Percentiles rank a stretch among this genome's conserved stretches.
Evolutionary conservation across 53 echinoderm and acorn worm genomes (phyloP).

Genomic region (Mesocentrotus franciscanus): DNA sequence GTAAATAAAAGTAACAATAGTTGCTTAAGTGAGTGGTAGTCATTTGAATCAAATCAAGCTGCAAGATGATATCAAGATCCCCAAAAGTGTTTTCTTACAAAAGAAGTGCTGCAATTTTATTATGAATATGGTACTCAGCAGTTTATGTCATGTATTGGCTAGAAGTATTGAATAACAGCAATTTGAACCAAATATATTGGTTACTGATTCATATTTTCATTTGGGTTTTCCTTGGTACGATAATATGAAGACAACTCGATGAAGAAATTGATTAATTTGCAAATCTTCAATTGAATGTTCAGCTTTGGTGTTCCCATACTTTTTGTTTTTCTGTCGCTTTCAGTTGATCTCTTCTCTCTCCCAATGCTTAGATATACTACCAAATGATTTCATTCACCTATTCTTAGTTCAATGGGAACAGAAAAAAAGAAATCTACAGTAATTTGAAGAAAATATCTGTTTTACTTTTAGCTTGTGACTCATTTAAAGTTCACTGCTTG

Average conservation of each 20-base stretch:
- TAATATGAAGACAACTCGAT: background rate
- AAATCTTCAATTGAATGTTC: background rate
- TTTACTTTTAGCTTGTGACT: background rate
- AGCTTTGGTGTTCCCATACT: background rate
- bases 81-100: constrained; percentile 6
- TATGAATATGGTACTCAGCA: constrained; percentile 8
- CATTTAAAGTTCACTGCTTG: background rate
- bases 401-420: background rate
- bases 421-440: background rate
- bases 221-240: background rate
- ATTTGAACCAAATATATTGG: background rate
- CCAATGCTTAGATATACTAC: background rate
- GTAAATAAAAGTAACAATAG: background rate
- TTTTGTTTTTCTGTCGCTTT: background rate
- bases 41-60: background rate
- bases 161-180: background rate
- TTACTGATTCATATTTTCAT: background rate
- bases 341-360: background rate
- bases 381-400: background rate
- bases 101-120: constrained; percentile 26
- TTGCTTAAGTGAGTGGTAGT: background rate
- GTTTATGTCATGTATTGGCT: constrained; percentile 6
- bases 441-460: background rate
- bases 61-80: background rate
- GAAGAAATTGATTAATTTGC: background rate